A percentile compares a stretch with the other conserved stretches of the same genome.
These are phyloP conservation scores for Corbicula japonica DNA, from an alignment of 2,888 invertebrate genomes.

Conservation along the genomic window DNA sequence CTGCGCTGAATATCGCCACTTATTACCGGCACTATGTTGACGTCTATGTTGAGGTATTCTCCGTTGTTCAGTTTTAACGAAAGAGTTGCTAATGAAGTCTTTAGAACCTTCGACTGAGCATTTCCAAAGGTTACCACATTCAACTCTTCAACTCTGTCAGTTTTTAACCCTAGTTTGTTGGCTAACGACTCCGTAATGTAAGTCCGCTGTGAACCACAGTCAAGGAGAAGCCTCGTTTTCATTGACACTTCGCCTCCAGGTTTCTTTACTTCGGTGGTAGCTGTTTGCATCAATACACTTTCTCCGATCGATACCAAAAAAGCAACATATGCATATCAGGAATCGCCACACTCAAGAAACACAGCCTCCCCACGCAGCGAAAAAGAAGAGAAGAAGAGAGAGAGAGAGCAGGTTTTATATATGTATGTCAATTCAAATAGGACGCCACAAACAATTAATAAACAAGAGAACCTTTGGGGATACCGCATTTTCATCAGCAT, in stretches of 20 bases:
- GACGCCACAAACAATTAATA: too few relatives aligned
- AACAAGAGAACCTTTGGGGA: conserved; percentile 12
- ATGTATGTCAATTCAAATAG: too few relatives aligned
- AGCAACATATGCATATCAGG: too few relatives aligned
- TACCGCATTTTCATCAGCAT: neutral
- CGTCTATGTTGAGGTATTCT: too few relatives aligned
- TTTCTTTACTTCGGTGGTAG: neutral
- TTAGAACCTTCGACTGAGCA: conserved; percentile 21
- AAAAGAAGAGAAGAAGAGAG: too few relatives aligned
- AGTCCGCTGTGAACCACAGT: conserved; percentile 36
- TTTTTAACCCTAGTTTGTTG: conserved; percentile 5
- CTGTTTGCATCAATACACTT: conserved; percentile 34
- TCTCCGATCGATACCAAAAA: conserved; percentile 32
- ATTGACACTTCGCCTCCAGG: neutral
- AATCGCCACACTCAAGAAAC: too few relatives aligned
- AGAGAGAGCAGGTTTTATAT: too few relatives aligned
- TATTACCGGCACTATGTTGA: too few relatives aligned
- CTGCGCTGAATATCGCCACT: too few relatives aligned
- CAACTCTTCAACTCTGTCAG: neutral
- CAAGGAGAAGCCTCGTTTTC: conserved; percentile 19
- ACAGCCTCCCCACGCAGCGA: too few relatives aligned
- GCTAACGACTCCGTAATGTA: conserved; percentile 29
- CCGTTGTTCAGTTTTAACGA: too few relatives aligned
- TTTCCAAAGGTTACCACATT: conserved; percentile 37
- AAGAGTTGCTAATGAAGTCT: too few relatives aligned